These are phyloP conservation scores for Capitulum mitella DNA, from an alignment of 2,888 invertebrate species.

Conservation along the genomic window DNA sequence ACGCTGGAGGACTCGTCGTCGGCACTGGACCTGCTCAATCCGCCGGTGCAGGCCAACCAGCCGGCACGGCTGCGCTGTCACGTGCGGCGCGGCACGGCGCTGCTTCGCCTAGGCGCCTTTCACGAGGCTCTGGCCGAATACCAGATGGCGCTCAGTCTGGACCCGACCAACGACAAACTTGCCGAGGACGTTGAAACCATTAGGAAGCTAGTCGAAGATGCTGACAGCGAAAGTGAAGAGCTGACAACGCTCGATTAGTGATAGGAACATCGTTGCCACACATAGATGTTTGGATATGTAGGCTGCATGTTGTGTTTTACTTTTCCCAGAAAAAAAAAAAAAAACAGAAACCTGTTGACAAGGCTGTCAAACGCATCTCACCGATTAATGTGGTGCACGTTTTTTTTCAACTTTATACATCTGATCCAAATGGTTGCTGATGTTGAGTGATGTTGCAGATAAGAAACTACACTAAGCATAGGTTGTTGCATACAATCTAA, in stretches of 20 bases:
- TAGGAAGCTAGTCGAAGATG: conserved; percentile 36
- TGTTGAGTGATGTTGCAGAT: too few relatives aligned
- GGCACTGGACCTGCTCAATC: conserved; percentile 66
- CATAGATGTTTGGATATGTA: too few relatives aligned
- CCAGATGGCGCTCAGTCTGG: conserved; percentile 60
- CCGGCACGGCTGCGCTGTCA: conserved; percentile 63
- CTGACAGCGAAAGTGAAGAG: conserved; percentile 27
- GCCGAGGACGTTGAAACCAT: conserved; percentile 52
- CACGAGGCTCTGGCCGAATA: conserved; percentile 66
- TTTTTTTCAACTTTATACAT: too few relatives aligned
- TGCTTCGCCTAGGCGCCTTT: conserved; percentile 60
- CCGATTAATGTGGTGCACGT: too few relatives aligned
- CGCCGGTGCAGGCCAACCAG: conserved; percentile 63
- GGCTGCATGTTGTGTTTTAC: too few relatives aligned
- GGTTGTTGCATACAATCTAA: too few relatives aligned
- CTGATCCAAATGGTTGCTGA: too few relatives aligned
- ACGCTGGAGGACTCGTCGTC: conserved; percentile 54
- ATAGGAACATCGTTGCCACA: too few relatives aligned
- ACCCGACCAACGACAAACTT: conserved; percentile 56
- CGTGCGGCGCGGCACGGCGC: conserved; percentile 63
- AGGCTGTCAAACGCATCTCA: too few relatives aligned
- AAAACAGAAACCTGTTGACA: too few relatives aligned
- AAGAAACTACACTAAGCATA: too few relatives aligned
- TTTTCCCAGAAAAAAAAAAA: too few relatives aligned
- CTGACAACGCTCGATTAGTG: background rate